A percentile compares a stretch with the other conserved stretches of the same genome.
Conservation (phyloP, 2,113 vertebrate genomes). For the Grantiella picta region DNA sequence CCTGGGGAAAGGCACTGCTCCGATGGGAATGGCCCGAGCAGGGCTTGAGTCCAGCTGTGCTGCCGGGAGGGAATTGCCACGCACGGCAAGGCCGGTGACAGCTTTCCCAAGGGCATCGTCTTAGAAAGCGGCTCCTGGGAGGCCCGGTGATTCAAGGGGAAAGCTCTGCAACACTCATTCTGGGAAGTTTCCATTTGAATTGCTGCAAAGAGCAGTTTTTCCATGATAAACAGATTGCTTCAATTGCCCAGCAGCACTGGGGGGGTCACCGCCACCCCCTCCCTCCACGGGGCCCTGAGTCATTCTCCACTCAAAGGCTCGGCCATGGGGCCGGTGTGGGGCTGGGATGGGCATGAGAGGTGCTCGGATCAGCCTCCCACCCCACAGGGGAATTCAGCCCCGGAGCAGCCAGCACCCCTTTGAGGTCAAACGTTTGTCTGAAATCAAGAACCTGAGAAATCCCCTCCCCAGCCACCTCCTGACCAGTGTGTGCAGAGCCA, state of each 20-base stretch:
- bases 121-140: constrained; percentile 8
- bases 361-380: not conserved
- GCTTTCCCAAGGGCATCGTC: not conserved
- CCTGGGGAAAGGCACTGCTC: not conserved
- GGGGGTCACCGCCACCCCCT: not conserved
- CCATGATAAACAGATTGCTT: constrained; percentile 62
- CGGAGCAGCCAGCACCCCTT: not conserved
- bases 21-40: fast-evolving
- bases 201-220: constrained; percentile 55
- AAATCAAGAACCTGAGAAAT: not conserved
- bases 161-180: constrained; percentile 58
- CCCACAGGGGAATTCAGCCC: not conserved
- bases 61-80: not conserved
- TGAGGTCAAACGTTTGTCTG: not conserved
- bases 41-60: fast-evolving
- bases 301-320: not conserved
- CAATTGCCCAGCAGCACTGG: constrained; percentile 32
- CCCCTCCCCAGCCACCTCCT: not conserved
- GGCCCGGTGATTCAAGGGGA: constrained; percentile 43
- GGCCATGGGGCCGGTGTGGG: not conserved
- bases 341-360: not conserved
- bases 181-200: constrained; percentile 65
- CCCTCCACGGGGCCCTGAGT: constrained; percentile 22
- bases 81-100: fast-evolving
- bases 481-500: fast-evolving